Conservation (phyloP, 2,888 invertebrate genomes). For the Automeris io region DNA sequence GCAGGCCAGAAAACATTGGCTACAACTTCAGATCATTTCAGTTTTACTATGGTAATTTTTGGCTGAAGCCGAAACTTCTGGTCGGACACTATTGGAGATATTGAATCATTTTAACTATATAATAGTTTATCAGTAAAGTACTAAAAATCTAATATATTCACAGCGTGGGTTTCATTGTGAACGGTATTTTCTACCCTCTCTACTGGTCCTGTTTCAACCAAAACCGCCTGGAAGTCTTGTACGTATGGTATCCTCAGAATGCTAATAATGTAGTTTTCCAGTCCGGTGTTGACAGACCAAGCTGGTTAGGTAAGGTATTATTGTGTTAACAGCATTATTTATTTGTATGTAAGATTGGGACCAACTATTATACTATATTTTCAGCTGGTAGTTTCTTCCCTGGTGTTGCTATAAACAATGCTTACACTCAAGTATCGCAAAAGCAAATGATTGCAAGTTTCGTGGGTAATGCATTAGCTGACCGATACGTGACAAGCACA, state of each 20-base stretch:
- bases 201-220: slow-evolving; percentile 76
- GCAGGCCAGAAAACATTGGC: too few relatives aligned
- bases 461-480: slow-evolving; percentile 46
- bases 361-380: slow-evolving; percentile 10
- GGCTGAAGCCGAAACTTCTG: too few relatives aligned
- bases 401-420: slow-evolving; percentile 47
- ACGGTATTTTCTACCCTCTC: slow-evolving; percentile 56
- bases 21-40: too few relatives aligned
- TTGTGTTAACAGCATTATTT: too few relatives aligned
- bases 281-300: slow-evolving; percentile 60
- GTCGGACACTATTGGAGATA: too few relatives aligned
- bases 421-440: slow-evolving; percentile 56
- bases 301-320: slow-evolving; percentile 47
- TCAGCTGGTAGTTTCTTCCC: slow-evolving; percentile 69
- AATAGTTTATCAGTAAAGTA: too few relatives aligned
- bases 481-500: slow-evolving; percentile 59
- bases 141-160: too few relatives aligned
- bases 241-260: slow-evolving; percentile 67
- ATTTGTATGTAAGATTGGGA: too few relatives aligned
- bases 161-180: slow-evolving; percentile 71
- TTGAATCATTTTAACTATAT: too few relatives aligned
- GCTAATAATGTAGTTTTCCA: slow-evolving; percentile 64
- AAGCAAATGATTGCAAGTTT: slow-evolving; percentile 39
- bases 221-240: slow-evolving; percentile 62
- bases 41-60: too few relatives aligned